Base-by-base conservation (phyloP, 2,113 vertebrate genomes). In the Carollia perspicillata region DNA sequence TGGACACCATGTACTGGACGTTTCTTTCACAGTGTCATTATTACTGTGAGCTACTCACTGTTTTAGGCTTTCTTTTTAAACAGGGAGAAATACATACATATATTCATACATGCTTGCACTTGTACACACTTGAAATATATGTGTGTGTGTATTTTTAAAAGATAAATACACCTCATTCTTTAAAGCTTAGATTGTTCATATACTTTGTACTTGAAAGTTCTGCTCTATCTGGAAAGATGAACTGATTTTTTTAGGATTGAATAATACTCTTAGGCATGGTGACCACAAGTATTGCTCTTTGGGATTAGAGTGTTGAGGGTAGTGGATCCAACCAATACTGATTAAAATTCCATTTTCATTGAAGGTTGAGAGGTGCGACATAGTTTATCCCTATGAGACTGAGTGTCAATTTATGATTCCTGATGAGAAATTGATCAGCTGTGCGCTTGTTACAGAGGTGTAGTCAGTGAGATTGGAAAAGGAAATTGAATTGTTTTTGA, bases 381-480 rank as follows among this genome's bases (percentile, higher is more conserved):
- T 95, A 98, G 95, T 97, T 98, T 97, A 95, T 97, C 89, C 94
- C 90, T 98, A 89, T 33, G 30, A 98, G 95, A 97, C 23, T 87
- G 91, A 97, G 95, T 97, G 95, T 72, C 94, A 97, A 77, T 98
- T 97, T 98, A 84, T 98, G 1, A 84, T 95, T 97, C 85, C 94
- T 96, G 97, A 98, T 98, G 98, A 97, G 94, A 97, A 98, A 97
- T 93, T 98, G 98, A 97, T 97, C 93, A 95, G 90, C 94, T 95
- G 49, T 98, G 93, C 96, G 89, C 93, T 95, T 98, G 33, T 95
- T 97, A 95, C 40, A 96, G 96, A 97, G 85, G 79, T 94, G 40
- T 78, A 97, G 53, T 97, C 97, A 77, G 51, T 69, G 72, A 90
- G 92, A 94, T 85, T 7, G 51, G 85, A 71, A 96, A 95, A 89